Evolutionary conservation across 64 coral and sea anemone species (phyloP), one percentile per base, ranked within the genome.

Genomic region (Dendrophyllia cribrosa): DNA sequence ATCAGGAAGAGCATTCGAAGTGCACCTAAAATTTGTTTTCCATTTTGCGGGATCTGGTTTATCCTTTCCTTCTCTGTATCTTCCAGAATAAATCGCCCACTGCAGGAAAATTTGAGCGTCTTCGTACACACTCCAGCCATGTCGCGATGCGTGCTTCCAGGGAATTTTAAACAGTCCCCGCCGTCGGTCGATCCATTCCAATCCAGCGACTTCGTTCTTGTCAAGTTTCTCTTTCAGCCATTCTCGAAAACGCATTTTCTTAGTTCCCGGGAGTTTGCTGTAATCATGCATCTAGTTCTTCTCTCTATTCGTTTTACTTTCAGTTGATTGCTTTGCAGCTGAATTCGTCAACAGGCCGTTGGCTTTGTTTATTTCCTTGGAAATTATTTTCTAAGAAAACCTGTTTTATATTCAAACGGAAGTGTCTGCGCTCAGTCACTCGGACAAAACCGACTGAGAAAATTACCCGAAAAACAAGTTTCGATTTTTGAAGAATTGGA

Each of bases 21-120:
- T 93, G 21, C 96, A 98, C 5, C 96, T 82, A 78, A 98, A 98
- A 50, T 98, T 98, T 2, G 96, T 98, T 43, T 98, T 98, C 96
- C 96, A 98, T 15, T 88, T 88, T 9, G 53, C 59, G 0, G 88
- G 88, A 69, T 95, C 63, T 3, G 93, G 88, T 71, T 20, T 78
- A 45, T 78, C 82, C 2, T n/a, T 10, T 4, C 67, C 68, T 9
- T 53, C 14, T 13, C 24, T 91, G 64, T 72, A 98, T 58, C 72
- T 98, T n/a, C 96, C 96, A 72, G 96, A 95, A 16, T 98, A 86
- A 7, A 60, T 79, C 2, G 96, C 96, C 96, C 96, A 98, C 19
- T 89, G 78, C 5, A 43, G 21, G 84, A 98, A 98, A 43, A 98
- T 79, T 15, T 67, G 70, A 47, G 62, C 70, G 44, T 98, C 93